phyloP scores from a whole-genome alignment of 1,140 invertebrate species.

The Drosophila erecta region DNA sequence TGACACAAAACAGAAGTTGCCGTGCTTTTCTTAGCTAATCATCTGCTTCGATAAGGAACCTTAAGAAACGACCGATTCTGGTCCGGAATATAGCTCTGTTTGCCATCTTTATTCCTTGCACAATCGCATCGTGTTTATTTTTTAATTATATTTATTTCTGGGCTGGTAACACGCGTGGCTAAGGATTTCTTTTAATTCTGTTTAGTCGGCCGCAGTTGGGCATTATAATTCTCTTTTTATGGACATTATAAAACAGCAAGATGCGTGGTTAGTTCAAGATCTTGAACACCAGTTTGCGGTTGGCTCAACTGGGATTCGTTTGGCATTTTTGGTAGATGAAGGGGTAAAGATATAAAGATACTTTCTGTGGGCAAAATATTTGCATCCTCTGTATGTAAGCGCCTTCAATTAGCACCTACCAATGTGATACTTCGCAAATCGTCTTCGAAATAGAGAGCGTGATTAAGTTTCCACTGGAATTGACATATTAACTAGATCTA shows the following conservation, averaged over 20 bases:
- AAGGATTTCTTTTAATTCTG: constrained; percentile 39
- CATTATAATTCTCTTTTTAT: constrained; percentile 32
- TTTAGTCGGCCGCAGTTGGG: constrained; percentile 24
- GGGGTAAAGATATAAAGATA: not conserved
- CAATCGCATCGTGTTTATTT: constrained; percentile 6
- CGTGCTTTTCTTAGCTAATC: constrained; percentile 22
- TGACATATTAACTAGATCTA: constrained; percentile 77
- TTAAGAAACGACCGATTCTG: not conserved
- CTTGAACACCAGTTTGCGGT: constrained; percentile 38
- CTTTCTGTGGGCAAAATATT: constrained; percentile 15
- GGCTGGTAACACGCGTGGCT: constrained; percentile 35
- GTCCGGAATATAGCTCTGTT: not conserved
- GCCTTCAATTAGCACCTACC: constrained; percentile 59
- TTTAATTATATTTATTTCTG: constrained; percentile 9
- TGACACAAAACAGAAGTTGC: constrained; percentile 11
- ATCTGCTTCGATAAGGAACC: not conserved
- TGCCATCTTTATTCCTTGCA: constrained; percentile 1
- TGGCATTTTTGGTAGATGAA: constrained; percentile 2
- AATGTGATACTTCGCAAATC: constrained; percentile 45
- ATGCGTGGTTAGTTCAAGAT: constrained; percentile 8
- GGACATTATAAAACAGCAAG: not conserved
- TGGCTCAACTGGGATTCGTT: constrained; percentile 20
- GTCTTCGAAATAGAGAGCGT: constrained; percentile 49
- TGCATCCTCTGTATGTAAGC: constrained; percentile 14
- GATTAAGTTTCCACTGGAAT: constrained; percentile 66